Base-by-base conservation (phyloP, 2,797 vertebrate species). In the Pogonophryne albipinna region DNA sequence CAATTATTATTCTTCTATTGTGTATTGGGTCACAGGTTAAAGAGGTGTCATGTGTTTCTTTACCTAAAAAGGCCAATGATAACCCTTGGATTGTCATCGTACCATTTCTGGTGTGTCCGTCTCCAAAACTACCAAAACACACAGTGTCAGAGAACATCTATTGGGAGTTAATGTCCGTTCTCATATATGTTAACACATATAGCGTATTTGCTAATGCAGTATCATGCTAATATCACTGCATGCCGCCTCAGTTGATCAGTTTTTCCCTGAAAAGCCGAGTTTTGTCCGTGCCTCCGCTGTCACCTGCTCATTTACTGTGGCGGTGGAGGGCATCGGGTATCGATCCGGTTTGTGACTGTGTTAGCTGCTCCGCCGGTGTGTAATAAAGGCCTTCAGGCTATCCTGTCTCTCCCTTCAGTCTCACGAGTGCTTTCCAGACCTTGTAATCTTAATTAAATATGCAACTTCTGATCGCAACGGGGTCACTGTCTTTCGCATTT, bases 401-500 rank as follows among this genome's bases (percentile, higher is more conserved):
- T 86, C 82, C 86, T 86, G 81, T 84, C 79, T 86, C 64, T 95
- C 95, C 58, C 89, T 86, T 92, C 94, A 94, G 94, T 96, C 96
- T 96, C 95, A 91, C 90, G 95, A 91, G 94, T 96, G 96, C 94
- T 96, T 96, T 85, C 95, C 94, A 94, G 96, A 96, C 95, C 96
- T 95, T 96, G 95, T 96, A 95, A 95, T 97, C 95, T 95, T 97
- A 97, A 97, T 98, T 97, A 97, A 97, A 97, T 97, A 97, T 97
- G 96, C 96, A 97, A 94, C 95, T 96, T 97, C 96, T 96, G 95
- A 96, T 94, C 91, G 94, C 96, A 96, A 96, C 95, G 86, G 95
- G 95, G 96, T 97, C 96, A 96, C 95, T 94, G 94, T 96, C 9
- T 57, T 96, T 95, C 95, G 82, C 85, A 87, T 91, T 87, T 85